phyloP scores from a whole-genome alignment of 2,797 vertebrate genomes.

The Erpetoichthys calabaricus region DNA sequence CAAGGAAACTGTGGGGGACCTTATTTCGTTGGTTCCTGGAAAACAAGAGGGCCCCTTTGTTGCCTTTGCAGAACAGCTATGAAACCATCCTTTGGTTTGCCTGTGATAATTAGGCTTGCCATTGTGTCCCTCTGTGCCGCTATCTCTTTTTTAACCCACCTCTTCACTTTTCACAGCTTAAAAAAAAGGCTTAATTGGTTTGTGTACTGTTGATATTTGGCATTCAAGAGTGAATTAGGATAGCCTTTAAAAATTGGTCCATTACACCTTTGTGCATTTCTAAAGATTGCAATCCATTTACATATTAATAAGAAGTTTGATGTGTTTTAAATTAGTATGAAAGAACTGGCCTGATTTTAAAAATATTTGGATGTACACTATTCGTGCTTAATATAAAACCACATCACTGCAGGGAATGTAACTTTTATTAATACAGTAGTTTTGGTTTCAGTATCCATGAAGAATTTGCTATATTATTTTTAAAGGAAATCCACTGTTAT shows the following conservation, averaged over 20 bases:
- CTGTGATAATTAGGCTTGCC: slow-evolving; percentile 13
- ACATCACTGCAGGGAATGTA: too few species aligned
- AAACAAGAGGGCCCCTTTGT: slow-evolving; percentile 8
- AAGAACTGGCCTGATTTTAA: too few species aligned
- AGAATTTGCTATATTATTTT: too few species aligned
- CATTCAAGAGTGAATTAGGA: background rate
- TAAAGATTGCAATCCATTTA: background rate
- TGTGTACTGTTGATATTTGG: slow-evolving; percentile 2
- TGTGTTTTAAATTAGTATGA: too few species aligned
- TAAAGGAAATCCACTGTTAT: too few species aligned
- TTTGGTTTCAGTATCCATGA: too few species aligned
- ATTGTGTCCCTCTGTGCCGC: slow-evolving; percentile 7
- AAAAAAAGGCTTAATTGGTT: slow-evolving; percentile 1
- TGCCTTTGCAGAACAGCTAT: slow-evolving; percentile 1
- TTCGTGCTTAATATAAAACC: too few species aligned
- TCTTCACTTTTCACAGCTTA: background rate
- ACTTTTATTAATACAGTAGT: too few species aligned
- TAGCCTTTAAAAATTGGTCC: background rate
- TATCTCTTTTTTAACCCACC: slow-evolving; percentile 5
- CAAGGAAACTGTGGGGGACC: slow-evolving; percentile 8
- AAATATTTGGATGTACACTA: too few species aligned
- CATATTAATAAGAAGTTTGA: background rate
- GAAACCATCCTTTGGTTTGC: slow-evolving; percentile 11
- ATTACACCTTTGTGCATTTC: background rate
- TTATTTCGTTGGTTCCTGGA: slow-evolving; percentile 11